Base-by-base conservation (phyloP, 92 coral and sea anemone genomes). In the Paragorgia papillata region DNA sequence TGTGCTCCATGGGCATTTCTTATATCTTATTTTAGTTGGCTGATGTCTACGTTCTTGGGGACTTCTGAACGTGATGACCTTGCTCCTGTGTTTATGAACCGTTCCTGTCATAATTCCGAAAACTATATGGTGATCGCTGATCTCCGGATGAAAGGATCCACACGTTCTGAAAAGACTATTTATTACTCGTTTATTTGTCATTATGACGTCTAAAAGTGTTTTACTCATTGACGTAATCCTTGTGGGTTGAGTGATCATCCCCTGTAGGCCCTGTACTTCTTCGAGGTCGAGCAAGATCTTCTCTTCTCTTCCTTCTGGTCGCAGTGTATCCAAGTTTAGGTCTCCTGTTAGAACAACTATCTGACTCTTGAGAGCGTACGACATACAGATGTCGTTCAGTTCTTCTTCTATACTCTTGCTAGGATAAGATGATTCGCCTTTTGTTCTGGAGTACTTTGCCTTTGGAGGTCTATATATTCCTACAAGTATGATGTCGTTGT, bases 111-210 rank as follows among this genome's bases (percentile, higher is more conserved):
- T 51, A 40, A 82, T 25, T 20, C 76, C 86, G 53, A 62, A 70
- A 13, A 59, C 65, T 7, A 69, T 26, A 20, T 69, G 71, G 48
- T 69, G 85, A 33, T 80, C 84, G 56, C 79, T 81, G 1, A 70
- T 61, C 31, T 70, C 85, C 7, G 80, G 79, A 41, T 69, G 53
- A 48, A 57, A 81, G 7, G 59, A 57, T 32, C 79, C 79, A 73
- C 63, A 56, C 13, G 19, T 40, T 30, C 64, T 43, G 39, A 76
- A 76, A 35, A 58, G 63, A 1, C 48, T 33, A n/a, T n/a, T n/a
- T n/a, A n/a, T n/a, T n/a, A n/a, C n/a, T 57, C 77, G 69, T 54
- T 22, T 35, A 50, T 54, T 80, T 28, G 85, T 80, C 17, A 76
- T 62, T 39, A 69, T 59, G 48, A 69, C 83, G 50, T 66, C 80